Conservation (phyloP, 2,113 vertebrate species). For the Lophura nycthemera region DNA sequence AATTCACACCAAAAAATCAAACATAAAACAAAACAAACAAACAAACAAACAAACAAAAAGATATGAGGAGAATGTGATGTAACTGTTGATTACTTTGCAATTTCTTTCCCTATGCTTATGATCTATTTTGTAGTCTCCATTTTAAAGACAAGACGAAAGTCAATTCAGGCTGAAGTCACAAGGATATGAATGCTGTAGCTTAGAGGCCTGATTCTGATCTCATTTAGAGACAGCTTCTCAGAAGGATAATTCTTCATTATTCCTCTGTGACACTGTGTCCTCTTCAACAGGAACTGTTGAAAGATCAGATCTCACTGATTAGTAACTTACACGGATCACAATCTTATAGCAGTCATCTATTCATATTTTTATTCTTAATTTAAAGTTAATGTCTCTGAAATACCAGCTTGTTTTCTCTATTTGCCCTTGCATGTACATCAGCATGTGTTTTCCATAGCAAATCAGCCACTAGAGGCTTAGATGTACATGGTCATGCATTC, state of each 20-base stretch:
- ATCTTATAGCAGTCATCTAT: not conserved
- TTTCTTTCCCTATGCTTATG: not conserved
- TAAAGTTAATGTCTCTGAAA: not conserved
- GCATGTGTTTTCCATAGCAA: not conserved
- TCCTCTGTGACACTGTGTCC: not conserved
- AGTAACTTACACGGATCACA: rapidly evolving
- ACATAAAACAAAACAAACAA: not conserved
- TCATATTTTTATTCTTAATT: not conserved
- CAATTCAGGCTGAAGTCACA: not conserved
- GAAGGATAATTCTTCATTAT: not conserved
- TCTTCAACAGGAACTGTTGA: not conserved
- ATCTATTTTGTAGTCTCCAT: not conserved
- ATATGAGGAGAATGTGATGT: not conserved
- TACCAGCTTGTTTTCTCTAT: not conserved
- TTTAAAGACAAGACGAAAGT: slow-evolving; percentile 47
- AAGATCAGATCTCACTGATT: not conserved
- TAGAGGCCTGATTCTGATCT: not conserved
- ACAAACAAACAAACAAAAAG: not conserved
- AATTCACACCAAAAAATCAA: slow-evolving; percentile 44
- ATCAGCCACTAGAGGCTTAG: not conserved
- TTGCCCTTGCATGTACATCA: not conserved
- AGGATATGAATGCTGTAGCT: not conserved
- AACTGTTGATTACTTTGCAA: not conserved
- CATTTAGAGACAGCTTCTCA: not conserved
- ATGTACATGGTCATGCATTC: not conserved